Evolutionary conservation across 2,888 invertebrate species (phyloP), one percentile per base, ranked within the genome.

Genomic region (Aphidoletes aphidimyza): DNA sequence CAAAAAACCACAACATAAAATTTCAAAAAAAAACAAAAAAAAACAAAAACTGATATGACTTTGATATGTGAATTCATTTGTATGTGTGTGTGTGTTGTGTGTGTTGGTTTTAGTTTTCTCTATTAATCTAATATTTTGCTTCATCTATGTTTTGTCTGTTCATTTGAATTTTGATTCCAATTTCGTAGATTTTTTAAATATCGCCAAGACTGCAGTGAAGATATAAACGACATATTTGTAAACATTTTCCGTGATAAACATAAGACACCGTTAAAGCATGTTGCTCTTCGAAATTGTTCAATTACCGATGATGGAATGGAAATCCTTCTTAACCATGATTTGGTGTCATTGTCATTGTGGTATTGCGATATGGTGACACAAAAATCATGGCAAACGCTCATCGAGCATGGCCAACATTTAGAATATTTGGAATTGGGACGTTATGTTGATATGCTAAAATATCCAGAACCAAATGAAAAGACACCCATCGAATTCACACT

Each of bases 271-370:
- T 90, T 97, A 83, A 93, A 93, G 87, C 91, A 92, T 85, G 93
- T 96, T 17, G 92, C 92, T 87, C 90, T 97, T 86, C 91, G 93
- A 84, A 93, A 95, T 88, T 93, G 95, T 36, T 91, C 92, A 54
- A 92, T 97, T 81, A 94, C 93, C 14, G 94, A 95, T 88, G 91
- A 92, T 85, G 94, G 95, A 85, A 90, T 97, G 84, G 91, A 92
- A 86, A 92, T 92, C 84, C 90, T 97, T 22, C 90, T 95, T 89
- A 92, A 92, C 84, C 97, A 97, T 89, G 93, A 93, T 86, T 92
- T 96, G 54, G 90, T 92, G 19, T 94, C 94, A 86, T 90, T 98
- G 83, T 95, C 96, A 86, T 91, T 97, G 86, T 92, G 93, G 85
- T 93, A 95, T 87, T 96, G 96, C 89, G 91, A 92, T 86, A 92